phyloP scores from a whole-genome alignment of 2,888 invertebrate genomes.

The Hipparchia sbordonii region DNA sequence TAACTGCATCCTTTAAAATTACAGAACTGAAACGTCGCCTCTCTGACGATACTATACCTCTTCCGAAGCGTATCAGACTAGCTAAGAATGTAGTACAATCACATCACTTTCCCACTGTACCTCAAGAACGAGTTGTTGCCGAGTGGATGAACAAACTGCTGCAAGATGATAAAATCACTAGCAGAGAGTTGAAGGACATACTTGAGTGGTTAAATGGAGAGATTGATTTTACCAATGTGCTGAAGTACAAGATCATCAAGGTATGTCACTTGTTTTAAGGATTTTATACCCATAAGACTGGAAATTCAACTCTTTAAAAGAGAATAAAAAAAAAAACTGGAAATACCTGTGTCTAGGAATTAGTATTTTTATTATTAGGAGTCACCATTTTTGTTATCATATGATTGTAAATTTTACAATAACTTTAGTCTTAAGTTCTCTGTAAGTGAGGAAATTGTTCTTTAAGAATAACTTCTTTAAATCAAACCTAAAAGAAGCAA shows the following conservation, averaged over 20 bases:
- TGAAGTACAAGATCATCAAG: constrained; percentile 68
- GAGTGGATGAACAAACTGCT: constrained; percentile 72
- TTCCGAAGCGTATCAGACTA: constrained; percentile 78
- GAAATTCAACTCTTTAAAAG: too few relatives aligned
- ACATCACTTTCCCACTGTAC: constrained; percentile 71
- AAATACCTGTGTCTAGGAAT: too few relatives aligned
- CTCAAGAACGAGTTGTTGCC: constrained; percentile 77
- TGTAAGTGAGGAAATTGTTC: too few relatives aligned
- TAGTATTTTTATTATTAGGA: too few relatives aligned
- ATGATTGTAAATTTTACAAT: too few relatives aligned
- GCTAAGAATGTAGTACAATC: constrained; percentile 79
- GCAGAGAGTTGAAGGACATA: constrained; percentile 59
- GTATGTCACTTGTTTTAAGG: constrained; percentile 46
- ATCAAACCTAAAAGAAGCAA: too few relatives aligned
- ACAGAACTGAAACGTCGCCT: constrained; percentile 76
- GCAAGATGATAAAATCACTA: constrained; percentile 53
- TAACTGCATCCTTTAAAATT: constrained; percentile 39
- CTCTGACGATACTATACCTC: constrained; percentile 64
- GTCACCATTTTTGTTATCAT: too few relatives aligned
- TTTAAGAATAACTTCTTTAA: too few relatives aligned
- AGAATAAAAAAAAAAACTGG: too few relatives aligned
- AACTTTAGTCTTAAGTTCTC: too few relatives aligned
- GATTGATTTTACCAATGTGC: constrained; percentile 64
- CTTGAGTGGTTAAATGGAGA: constrained; percentile 59
- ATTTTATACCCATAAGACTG: too few relatives aligned